Evolutionary conservation across 2,113 vertebrate genomes (phyloP).

Genomic region (Copsychus sechellarum): DNA sequence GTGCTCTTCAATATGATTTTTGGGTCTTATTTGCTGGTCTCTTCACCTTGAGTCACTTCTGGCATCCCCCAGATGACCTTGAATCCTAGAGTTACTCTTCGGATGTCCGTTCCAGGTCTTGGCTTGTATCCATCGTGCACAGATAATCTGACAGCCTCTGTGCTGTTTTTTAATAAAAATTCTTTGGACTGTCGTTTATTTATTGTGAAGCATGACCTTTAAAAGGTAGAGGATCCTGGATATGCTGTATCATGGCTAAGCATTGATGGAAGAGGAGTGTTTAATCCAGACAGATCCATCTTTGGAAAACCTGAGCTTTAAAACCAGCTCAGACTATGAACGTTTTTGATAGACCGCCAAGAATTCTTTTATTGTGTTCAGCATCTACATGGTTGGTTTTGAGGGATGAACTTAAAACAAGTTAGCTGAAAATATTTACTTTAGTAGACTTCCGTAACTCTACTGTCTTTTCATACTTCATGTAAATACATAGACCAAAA

Average conservation of each 20-base stretch:
- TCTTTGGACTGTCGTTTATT: background rate
- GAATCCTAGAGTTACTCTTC: background rate
- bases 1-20: background rate
- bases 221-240: background rate
- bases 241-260: background rate
- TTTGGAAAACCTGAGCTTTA: background rate
- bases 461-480: background rate
- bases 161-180: background rate
- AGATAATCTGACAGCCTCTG: background rate
- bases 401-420: constrained; percentile 4
- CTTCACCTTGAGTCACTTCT: background rate
- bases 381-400: background rate
- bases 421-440: constrained; percentile 17
- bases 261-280: background rate
- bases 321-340: background rate
- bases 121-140: background rate
- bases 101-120: background rate
- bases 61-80: background rate
- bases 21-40: background rate
- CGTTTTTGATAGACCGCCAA: background rate
- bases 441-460: background rate
- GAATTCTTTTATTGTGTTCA: background rate
- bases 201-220: background rate
- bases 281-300: background rate
- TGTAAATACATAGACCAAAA: background rate